A percentile compares a stretch with the other conserved stretches of the same genome.
These are phyloP conservation scores for Drosophila planitibia DNA, from an alignment of 2,888 invertebrate genomes.

Conservation along the genomic window DNA sequence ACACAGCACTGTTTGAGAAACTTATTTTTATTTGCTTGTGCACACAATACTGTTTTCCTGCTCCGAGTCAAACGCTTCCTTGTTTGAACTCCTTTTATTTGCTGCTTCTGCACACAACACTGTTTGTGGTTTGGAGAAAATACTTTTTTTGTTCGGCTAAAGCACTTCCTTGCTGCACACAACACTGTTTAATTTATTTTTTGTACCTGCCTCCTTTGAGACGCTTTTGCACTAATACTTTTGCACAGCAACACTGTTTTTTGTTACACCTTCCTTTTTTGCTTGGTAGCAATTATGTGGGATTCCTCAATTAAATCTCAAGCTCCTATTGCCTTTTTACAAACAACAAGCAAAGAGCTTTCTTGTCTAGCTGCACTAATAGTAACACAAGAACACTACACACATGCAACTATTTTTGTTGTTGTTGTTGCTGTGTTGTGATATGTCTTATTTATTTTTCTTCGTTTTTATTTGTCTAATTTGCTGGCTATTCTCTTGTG, in stretches of 20 bases:
- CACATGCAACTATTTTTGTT: slow-evolving; percentile 2
- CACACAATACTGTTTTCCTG: slow-evolving; percentile 5
- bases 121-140: slow-evolving; percentile 5
- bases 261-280: not conserved
- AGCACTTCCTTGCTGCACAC: slow-evolving; percentile 1
- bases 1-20: not conserved
- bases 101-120: slow-evolving; percentile 10
- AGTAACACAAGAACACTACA: not conserved
- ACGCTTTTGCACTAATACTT: not conserved
- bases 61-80: not conserved
- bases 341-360: slow-evolving; percentile 18
- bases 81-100: not conserved
- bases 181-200: slow-evolving; percentile 2
- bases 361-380: not conserved
- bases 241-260: not conserved
- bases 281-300: not conserved
- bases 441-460: not conserved
- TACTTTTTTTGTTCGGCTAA: not conserved
- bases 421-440: slow-evolving; percentile 23
- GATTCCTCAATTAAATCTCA: not conserved
- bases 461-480: slow-evolving; percentile 32
- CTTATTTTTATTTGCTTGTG: slow-evolving; percentile 1
- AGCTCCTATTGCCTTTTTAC: not conserved
- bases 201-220: not conserved
- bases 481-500: slow-evolving; percentile 42